Base-by-base conservation (phyloP, 2,888 invertebrate genomes). In the Taenaris catops region DNA sequence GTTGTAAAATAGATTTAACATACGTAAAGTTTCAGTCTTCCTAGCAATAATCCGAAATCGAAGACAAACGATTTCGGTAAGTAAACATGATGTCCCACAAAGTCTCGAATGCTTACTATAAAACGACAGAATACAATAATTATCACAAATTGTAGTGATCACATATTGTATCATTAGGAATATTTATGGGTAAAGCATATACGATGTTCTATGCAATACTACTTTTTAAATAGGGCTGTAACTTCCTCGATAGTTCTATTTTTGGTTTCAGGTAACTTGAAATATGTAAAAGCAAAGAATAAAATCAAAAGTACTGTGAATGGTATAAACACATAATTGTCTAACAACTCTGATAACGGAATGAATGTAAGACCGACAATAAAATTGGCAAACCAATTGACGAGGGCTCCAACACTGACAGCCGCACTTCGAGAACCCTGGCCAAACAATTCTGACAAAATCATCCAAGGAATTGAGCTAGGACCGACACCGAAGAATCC, bases 381-480 rank as follows among this genome's bases (percentile, higher is more conserved):
- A 38, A 88, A 87, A 58, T 88, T 88, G 5, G 87, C 86, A 25
- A 86, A 71, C 87, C 87, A 88, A 55, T 88, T 88, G 34, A 87
- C 78, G 1, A 84, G 58, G 6, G 87, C 87, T 1, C 87, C 87
- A 1, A 87, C 71, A 37, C 87, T 87, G 5, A 87, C 86, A 0
- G 87, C 87, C 3, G 86, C 83, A 37, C 83, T 80, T 27, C 87
- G 61, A 1, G 87, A 73, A 1, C 86, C 84, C 49, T 87, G 87
- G 0, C 81, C 80, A 51, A 88, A 88, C 51, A 88, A 41, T 51
- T 88, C 87, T 0, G 87, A 86, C 41, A 88, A 46, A 17, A 88
- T 81, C 83, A 88, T 87, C 87, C 87, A 88, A 9, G 87, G 87
- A 20, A 88, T 88, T 0, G 87, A 88, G 38, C 87, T 87, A 0